Percentiles rank a stretch among this genome's conserved stretches.
Conservation (phyloP, 2,113 vertebrate genomes). For the Phalacrocorax pelagicus region DNA sequence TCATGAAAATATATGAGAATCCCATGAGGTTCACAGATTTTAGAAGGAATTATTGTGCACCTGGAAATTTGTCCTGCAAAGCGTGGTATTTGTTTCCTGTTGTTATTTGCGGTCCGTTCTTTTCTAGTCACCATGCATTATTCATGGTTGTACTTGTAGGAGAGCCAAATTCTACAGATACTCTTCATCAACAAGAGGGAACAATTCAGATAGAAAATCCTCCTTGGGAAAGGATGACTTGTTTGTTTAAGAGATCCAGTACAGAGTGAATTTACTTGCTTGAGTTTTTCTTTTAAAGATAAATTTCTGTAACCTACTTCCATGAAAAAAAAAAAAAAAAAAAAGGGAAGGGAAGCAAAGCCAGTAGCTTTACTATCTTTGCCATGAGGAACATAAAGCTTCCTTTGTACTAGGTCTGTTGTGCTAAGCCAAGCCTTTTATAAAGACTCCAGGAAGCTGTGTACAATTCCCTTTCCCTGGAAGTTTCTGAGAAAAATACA, state of each 20-base stretch:
- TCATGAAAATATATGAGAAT: slow-evolving; percentile 68
- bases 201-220: slow-evolving; percentile 41
- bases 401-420: neutral
- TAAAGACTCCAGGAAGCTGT: neutral
- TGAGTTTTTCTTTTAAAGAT: neutral
- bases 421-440: neutral
- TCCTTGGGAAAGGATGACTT: slow-evolving; percentile 30
- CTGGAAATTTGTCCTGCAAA: slow-evolving; percentile 66
- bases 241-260: neutral
- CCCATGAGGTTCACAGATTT: slow-evolving; percentile 63
- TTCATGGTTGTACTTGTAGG: slow-evolving; percentile 57
- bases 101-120: slow-evolving; percentile 60
- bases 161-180: slow-evolving; percentile 57
- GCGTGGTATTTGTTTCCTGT: slow-evolving; percentile 64
- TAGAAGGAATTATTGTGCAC: slow-evolving; percentile 65
- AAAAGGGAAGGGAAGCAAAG: neutral
- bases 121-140: slow-evolving; percentile 63
- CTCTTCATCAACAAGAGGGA: slow-evolving; percentile 48
- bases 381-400: neutral
- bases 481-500: neutral
- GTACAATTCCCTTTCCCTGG: neutral
- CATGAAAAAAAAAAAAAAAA: fast-evolving
- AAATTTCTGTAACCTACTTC: neutral
- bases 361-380: neutral
- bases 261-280: neutral